These are phyloP conservation scores for Apostichopus japonicus DNA, from an alignment of 35 echinoderm and acorn worm species.

Conservation along the genomic window DNA sequence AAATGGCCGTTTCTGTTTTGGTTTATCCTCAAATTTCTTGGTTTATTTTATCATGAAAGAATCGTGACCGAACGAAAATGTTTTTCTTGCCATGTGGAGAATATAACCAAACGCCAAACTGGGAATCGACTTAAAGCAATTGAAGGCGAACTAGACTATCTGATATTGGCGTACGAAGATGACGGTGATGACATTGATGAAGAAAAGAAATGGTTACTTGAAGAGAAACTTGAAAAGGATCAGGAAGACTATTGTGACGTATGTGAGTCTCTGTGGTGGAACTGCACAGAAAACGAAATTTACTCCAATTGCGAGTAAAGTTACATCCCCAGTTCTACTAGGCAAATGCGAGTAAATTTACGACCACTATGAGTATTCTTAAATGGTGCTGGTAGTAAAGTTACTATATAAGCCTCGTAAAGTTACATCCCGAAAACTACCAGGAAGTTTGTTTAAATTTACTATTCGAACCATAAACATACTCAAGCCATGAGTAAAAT, in stretches of 20 bases:
- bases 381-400: no score
- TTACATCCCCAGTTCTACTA: no score
- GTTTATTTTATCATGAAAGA: not conserved
- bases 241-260: not conserved
- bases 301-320: no score
- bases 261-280: conserved; percentile 3
- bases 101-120: not conserved
- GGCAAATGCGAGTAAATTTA: no score
- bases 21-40: not conserved
- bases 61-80: not conserved
- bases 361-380: no score
- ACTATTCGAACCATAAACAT: no score
- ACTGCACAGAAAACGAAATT: no score
- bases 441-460: no score
- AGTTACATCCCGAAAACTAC: no score
- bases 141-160: not conserved
- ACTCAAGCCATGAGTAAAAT: no score
- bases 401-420: no score
- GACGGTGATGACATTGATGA: not conserved
- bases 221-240: not conserved
- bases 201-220: not conserved
- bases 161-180: not conserved
- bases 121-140: not conserved
- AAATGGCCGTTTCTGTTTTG: not conserved
- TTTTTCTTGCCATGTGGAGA: not conserved